Base-by-base conservation (phyloP, 2,113 vertebrate genomes). In the Maccullochella peelii region DNA sequence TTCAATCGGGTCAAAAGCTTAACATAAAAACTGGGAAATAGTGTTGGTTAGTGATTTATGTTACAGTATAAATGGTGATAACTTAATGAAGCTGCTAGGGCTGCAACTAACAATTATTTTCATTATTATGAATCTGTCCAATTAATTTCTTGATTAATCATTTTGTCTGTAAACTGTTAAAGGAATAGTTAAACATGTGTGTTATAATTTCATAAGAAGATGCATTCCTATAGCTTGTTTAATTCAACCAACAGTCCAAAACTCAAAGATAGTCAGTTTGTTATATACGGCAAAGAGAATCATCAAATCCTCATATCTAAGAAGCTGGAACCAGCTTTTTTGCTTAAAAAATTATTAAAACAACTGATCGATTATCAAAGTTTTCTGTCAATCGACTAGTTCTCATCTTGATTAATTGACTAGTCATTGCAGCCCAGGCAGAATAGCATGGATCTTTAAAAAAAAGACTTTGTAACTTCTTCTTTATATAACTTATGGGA, bases 281-380 rank as follows among this genome's bases (percentile, higher is more conserved):
- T 18, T 52, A 81, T 8, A 25, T 57, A 79, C n/a, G 23, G 16
- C 42, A 55, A 70, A 61, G 21, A 44, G 59, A 55, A 49, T 18
- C 8, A 18, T 70, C 55, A 59, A 12, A 30, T 78, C 4, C 8
- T 59, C 25, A 18, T 55, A 84, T 59, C 15, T 8, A 30, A 57
- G 38, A 49, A 25, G 9, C 20, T 52, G 15, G 12, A 65, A 38
- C 21, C 1, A 23, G 42, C 18, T 63, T 54, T 63, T 54, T 65
- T 25, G 9, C n/a, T 25, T 14, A 1, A 61, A 42, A 5, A 16
- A 62, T 20, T 7, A 61, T 2, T 20, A 21, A 23, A 62, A 18
- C 0, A 62, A 11, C 1, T 38, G 27, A 61, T 68, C 0, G 0
- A 33, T 59, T 20, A 21, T 25, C 1, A 44, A 42, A 62, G 4